phyloP scores from a whole-genome alignment of 2,113 vertebrate species.

The Henicopernis longicauda region DNA sequence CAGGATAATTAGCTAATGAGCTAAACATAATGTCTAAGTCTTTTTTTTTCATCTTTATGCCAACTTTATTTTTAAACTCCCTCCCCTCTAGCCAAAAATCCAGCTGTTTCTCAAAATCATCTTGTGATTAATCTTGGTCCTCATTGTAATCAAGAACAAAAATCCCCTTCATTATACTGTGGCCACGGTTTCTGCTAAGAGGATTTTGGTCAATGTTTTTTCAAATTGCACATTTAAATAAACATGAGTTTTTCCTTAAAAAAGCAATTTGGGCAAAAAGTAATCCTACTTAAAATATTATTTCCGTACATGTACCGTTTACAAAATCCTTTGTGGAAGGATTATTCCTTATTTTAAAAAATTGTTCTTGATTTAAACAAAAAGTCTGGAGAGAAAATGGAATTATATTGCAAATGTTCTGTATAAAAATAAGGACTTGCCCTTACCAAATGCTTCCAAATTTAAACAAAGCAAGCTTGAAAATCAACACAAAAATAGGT shows the following conservation, averaged over 20 bases:
- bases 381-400: background rate
- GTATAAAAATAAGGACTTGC: background rate
- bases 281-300: background rate
- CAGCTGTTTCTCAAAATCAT: constrained; percentile 40
- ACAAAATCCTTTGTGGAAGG: background rate
- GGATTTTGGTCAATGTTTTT: background rate
- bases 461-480: background rate
- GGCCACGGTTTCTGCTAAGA: constrained; percentile 4
- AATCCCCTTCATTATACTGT: constrained; percentile 21
- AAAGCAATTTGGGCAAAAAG: background rate
- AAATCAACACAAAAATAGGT: background rate
- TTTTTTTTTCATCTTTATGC: constrained; percentile 32
- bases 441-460: background rate
- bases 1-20: constrained; percentile 38
- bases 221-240: background rate
- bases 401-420: background rate
- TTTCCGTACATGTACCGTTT: background rate
- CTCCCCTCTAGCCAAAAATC: constrained; percentile 40
- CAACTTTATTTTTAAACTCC: constrained; percentile 29
- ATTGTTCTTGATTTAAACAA: background rate
- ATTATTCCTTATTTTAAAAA: background rate
- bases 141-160: constrained; percentile 32
- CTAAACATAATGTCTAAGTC: background rate
- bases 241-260: background rate
- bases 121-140: background rate